A percentile compares a stretch with the other conserved stretches of the same genome.
Evolutionary conservation across 1,140 invertebrate species (phyloP).

Genomic region (Arion vulgaris): DNA sequence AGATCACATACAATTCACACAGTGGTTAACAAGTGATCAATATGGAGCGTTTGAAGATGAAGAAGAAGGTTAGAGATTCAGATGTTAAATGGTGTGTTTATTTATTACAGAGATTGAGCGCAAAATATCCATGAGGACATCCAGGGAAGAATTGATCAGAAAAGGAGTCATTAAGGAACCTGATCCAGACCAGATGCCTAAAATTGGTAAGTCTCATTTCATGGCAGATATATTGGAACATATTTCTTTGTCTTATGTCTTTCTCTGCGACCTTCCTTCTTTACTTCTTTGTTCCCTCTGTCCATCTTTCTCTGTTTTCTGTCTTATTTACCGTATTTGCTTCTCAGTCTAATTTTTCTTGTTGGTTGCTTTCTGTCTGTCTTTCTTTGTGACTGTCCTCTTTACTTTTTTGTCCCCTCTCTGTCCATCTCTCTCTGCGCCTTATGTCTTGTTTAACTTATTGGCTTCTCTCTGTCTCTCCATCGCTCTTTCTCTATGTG

Average conservation of each 20-base stretch:
- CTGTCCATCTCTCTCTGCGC: not conserved
- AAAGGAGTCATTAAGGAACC: conserved; percentile 86
- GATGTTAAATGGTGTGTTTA: no score
- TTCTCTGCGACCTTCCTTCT: not conserved
- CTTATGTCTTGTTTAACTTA: not conserved
- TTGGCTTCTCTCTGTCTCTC: not conserved
- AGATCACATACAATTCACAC: no score
- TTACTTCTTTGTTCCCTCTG: not conserved
- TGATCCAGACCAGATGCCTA: conserved; percentile 28
- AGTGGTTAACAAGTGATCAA: no score
- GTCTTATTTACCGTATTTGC: no score
- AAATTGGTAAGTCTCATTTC: not conserved
- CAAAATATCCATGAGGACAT: conserved; percentile 97
- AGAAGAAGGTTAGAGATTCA: no score
- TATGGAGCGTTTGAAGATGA: no score
- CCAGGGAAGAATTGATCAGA: conserved; percentile 95
- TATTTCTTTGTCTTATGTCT: not conserved
- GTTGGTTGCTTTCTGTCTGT: not conserved
- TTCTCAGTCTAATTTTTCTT: no score
- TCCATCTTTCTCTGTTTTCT: not conserved
- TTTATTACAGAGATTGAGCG: conserved; percentile 87
- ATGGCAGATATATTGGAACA: not conserved
- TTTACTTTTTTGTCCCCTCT: not conserved
- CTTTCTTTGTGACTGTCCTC: not conserved
- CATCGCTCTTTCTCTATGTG: not conserved